These are phyloP conservation scores for Ascidia mentula DNA, from an alignment of 23 tunicate species.

Conservation along the genomic window DNA sequence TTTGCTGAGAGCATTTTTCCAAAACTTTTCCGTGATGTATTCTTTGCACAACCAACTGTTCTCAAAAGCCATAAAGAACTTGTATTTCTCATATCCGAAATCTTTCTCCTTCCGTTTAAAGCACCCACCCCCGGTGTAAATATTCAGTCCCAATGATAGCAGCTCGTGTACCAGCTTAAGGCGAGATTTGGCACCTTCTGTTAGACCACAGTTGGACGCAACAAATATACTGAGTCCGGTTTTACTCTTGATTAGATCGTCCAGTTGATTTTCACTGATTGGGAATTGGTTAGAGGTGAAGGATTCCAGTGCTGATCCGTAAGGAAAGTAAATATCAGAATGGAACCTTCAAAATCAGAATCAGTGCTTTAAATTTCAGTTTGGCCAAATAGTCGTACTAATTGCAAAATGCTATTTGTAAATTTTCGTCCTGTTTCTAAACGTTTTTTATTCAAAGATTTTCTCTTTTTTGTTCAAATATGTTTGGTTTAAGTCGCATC, in stretches of 20 bases:
- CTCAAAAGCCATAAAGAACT: conserved; percentile 70
- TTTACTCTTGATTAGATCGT: background rate
- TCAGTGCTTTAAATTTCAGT: no score
- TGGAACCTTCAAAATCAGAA: background rate
- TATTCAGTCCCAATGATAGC: conserved; percentile 32
- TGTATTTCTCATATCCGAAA: conserved; percentile 1
- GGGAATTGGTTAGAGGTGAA: background rate
- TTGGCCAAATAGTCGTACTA: no score
- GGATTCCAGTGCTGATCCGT: background rate
- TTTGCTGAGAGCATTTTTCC: conserved; percentile 7
- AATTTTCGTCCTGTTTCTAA: no score
- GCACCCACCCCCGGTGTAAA: conserved; percentile 25
- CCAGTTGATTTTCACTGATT: background rate
- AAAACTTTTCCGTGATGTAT: conserved; percentile 55
- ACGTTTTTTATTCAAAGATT: no score
- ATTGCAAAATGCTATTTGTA: no score
- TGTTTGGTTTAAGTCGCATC: no score
- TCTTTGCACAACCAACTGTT: conserved; percentile 42
- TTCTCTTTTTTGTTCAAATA: no score
- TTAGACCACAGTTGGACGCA: conserved; percentile 29
- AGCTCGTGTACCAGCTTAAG: conserved; percentile 25
- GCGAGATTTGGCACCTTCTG: conserved; percentile 29
- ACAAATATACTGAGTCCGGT: conserved; percentile 18
- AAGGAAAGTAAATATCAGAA: background rate
- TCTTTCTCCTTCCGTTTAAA: background rate